Evolutionary conservation across 2,888 invertebrate genomes (phyloP).

Genomic region (Venusia cambrica): DNA sequence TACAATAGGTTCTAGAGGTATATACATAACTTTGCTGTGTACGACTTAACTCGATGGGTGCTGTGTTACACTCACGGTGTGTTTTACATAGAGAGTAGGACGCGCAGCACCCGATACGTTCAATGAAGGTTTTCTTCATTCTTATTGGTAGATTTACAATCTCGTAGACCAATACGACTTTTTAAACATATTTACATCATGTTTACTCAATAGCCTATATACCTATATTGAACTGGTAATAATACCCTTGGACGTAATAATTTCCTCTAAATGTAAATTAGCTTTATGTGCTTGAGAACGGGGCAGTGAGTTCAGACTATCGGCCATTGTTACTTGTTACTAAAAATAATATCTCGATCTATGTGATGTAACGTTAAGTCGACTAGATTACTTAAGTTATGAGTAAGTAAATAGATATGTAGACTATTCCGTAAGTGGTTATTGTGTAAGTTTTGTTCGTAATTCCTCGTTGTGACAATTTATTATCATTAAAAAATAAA

Average conservation of each 20-base stretch:
- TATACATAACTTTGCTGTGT: too few species aligned
- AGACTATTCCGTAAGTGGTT: conserved; percentile 55
- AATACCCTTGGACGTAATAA: conserved; percentile 9
- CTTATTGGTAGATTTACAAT: neutral
- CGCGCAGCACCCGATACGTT: too few species aligned
- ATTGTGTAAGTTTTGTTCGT: conserved; percentile 62
- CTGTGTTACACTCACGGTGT: too few species aligned
- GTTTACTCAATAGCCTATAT: too few species aligned
- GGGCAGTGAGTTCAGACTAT: conserved; percentile 48
- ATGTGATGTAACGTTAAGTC: conserved; percentile 79
- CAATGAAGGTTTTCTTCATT: conserved; percentile 3
- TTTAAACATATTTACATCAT: conserved; percentile 17
- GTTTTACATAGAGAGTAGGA: too few species aligned
- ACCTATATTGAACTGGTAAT: conserved; percentile 24
- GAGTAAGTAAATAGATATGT: conserved; percentile 44
- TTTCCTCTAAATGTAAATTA: conserved; percentile 23
- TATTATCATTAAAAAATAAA: conserved; percentile 69
- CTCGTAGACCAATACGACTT: conserved; percentile 6
- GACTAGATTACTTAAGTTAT: conserved; percentile 52
- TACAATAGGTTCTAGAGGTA: conserved; percentile 11
- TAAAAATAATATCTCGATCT: conserved; percentile 70
- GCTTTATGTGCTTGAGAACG: conserved; percentile 42
- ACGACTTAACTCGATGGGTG: too few species aligned
- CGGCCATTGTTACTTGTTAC: conserved; percentile 67
- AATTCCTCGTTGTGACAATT: conserved; percentile 77